Conservation (phyloP, 2,888 invertebrate genomes). For the Brenthis hecate region DNA sequence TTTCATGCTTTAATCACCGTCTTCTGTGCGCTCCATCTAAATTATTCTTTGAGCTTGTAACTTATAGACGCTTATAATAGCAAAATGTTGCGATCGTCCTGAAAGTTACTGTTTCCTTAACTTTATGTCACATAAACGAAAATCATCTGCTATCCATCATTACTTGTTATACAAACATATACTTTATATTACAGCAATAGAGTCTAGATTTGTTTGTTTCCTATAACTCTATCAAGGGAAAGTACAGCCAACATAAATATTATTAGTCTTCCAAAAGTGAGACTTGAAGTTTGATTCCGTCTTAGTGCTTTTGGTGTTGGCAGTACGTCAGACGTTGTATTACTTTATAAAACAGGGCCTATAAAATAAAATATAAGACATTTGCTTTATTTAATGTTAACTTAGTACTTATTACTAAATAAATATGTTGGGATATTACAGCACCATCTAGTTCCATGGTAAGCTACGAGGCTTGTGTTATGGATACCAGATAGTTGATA, state of each 20-base stretch:
- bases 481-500: too few relatives aligned
- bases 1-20: not conserved
- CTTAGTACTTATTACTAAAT: too few relatives aligned
- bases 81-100: conserved; percentile 13
- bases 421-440: too few relatives aligned
- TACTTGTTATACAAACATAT: not conserved
- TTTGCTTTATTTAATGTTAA: not conserved
- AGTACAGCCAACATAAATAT: conserved; percentile 8
- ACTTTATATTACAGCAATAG: not conserved
- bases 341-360: not conserved
- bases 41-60: conserved; percentile 10
- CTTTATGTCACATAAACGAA: conserved; percentile 38
- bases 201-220: not conserved
- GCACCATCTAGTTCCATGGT: too few relatives aligned
- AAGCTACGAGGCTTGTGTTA: too few relatives aligned
- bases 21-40: not conserved
- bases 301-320: not conserved
- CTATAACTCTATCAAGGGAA: not conserved
- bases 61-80: conserved; percentile 14
- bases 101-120: conserved; percentile 32
- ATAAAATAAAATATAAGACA: not conserved
- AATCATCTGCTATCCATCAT: conserved; percentile 10
- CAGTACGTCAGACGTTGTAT: not conserved
- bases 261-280: conserved; percentile 9
- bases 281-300: conserved; percentile 7